phyloP scores from a whole-genome alignment of 2,113 vertebrate genomes.

The Sander lucioperca region DNA sequence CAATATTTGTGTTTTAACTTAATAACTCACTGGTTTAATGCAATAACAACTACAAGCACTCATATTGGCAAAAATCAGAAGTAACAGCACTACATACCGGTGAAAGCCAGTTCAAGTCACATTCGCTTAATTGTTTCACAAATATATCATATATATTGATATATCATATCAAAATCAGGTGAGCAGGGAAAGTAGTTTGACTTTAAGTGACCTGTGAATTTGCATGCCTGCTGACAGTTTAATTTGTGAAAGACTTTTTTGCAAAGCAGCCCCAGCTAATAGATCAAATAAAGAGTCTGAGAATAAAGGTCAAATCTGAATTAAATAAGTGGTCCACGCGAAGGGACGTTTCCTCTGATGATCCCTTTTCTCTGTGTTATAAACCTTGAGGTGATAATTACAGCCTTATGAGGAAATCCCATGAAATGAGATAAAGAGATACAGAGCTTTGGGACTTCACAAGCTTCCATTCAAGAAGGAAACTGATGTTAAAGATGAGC shows the following conservation, averaged over 20 bases:
- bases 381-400: conserved; percentile 21
- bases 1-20: background rate
- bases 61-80: background rate
- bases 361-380: background rate
- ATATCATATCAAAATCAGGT: background rate
- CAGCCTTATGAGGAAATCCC: conserved; percentile 5
- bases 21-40: background rate
- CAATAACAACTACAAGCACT: background rate
- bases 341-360: background rate
- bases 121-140: background rate
- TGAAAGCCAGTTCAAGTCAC: background rate
- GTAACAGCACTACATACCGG: background rate
- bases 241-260: conserved; percentile 9
- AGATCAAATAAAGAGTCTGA: background rate
- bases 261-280: background rate
- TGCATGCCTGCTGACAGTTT: background rate
- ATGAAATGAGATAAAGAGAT: conserved; percentile 12
- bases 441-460: background rate
- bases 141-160: no score
- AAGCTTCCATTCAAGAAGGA: conserved; percentile 1
- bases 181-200: background rate
- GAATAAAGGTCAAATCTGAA: conserved; percentile 37
- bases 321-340: background rate
- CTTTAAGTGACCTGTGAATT: background rate
- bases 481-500: background rate